Percentiles rank a stretch among this genome's conserved stretches.
phyloP scores from a whole-genome alignment of 2,797 vertebrate species.

The Pseudomugil tenellus region DNA sequence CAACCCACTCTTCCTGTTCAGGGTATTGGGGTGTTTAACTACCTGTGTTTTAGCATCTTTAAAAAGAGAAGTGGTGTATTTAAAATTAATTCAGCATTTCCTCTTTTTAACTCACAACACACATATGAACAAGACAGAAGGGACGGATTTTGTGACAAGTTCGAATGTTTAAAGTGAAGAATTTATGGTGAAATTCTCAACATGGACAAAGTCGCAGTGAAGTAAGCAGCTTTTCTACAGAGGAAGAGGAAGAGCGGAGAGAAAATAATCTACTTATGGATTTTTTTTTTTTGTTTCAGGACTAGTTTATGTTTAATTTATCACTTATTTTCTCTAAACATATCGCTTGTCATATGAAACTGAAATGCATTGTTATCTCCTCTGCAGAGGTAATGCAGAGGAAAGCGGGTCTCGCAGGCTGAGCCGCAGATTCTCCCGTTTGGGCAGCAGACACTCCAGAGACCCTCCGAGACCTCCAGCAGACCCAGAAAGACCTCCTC shows the following conservation, averaged over 20 bases:
- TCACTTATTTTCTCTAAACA: too few relatives aligned
- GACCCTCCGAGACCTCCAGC: conserved; percentile 71
- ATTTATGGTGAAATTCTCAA: neutral
- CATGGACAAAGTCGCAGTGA: neutral
- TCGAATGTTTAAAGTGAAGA: neutral
- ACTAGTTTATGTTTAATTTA: too few relatives aligned
- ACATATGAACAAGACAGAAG: conserved; percentile 1
- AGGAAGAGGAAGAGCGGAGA: conserved; percentile 14
- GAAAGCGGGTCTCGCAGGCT: conserved; percentile 72
- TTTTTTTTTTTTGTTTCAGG: neutral
- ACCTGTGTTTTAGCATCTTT: neutral
- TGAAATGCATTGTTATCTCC: neutral
- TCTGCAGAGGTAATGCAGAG: conserved; percentile 71
- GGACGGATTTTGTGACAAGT: neutral
- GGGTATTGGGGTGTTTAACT: neutral
- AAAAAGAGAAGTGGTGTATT: neutral
- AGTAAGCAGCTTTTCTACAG: conserved; percentile 9
- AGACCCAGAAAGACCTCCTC: conserved; percentile 63
- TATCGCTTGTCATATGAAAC: neutral
- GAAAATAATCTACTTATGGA: neutral
- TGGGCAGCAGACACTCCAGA: conserved; percentile 74
- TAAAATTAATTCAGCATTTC: conserved; percentile 9
- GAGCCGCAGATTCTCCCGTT: conserved; percentile 76
- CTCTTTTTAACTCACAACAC: conserved; percentile 16
- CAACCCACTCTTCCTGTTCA: neutral